phyloP scores from a whole-genome alignment of 2,113 vertebrate genomes.

The Oryctolagus cuniculus region DNA sequence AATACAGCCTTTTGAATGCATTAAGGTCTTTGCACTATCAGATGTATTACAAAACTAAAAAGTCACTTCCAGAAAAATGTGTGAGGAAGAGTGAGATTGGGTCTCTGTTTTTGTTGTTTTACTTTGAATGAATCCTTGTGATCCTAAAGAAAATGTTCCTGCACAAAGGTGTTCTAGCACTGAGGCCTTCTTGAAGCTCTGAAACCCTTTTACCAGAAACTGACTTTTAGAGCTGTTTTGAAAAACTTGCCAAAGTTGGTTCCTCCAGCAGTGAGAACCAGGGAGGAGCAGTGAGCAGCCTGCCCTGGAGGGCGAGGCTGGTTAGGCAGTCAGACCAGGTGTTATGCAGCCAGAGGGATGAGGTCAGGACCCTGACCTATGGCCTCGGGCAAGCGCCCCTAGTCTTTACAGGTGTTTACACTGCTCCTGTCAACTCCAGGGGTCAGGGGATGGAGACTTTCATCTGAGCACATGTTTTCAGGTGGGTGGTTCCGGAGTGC shows the following conservation, averaged over 20 bases:
- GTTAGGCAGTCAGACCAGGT: background rate
- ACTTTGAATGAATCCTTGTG: background rate
- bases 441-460: background rate
- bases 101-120: background rate
- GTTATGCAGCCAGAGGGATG: background rate
- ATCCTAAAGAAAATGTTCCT: background rate
- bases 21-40: background rate
- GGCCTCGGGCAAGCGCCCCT: background rate
- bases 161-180: background rate
- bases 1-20: constrained; percentile 33
- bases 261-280: background rate
- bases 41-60: background rate
- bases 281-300: background rate
- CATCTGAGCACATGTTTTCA: background rate
- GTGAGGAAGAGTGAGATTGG: background rate
- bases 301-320: background rate
- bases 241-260: background rate
- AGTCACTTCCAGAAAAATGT: background rate
- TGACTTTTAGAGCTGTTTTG: constrained; percentile 21
- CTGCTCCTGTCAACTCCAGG: background rate
- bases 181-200: background rate
- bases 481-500: background rate
- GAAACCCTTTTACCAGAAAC: background rate
- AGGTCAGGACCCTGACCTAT: background rate
- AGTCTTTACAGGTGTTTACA: background rate